phyloP scores from a whole-genome alignment of 2,888 invertebrate species.

The Malacosoma neustria region DNA sequence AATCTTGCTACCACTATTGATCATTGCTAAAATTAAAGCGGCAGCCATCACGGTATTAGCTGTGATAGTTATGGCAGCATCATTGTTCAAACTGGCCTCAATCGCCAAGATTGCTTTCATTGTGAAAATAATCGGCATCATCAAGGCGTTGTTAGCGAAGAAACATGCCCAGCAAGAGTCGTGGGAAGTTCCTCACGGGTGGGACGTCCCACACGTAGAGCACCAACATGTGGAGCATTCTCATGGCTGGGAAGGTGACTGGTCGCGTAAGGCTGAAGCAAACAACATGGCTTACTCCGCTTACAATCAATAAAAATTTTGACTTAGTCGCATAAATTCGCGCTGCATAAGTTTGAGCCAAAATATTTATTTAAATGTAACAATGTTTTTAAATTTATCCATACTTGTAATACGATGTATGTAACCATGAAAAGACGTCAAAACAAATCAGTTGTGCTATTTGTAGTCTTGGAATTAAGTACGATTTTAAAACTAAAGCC shows the following conservation, averaged over 20 bases:
- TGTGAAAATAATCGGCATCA: conserved; percentile 45
- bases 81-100: conserved; percentile 82
- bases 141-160: conserved; percentile 57
- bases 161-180: conserved; percentile 44
- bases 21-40: conserved; percentile 80
- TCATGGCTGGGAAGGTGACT: conserved; percentile 51
- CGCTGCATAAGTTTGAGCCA: too few species aligned
- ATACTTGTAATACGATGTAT: too few species aligned
- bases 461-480: too few species aligned
- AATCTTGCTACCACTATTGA: conserved; percentile 64
- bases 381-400: too few species aligned
- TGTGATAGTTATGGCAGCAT: conserved; percentile 79
- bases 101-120: conserved; percentile 84
- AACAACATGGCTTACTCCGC: conserved; percentile 55
- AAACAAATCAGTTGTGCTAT: too few species aligned
- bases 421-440: too few species aligned
- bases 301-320: conserved; percentile 45
- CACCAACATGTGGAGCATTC: conserved; percentile 37
- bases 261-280: conserved; percentile 57
- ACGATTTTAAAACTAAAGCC: too few species aligned
- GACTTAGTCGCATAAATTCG: too few species aligned
- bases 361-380: too few species aligned
- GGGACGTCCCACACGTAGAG: conserved; percentile 31
- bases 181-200: conserved; percentile 29
- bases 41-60: conserved; percentile 78